Base-by-base conservation (phyloP, 92 coral and sea anemone genomes). In the Porites evermanni region DNA sequence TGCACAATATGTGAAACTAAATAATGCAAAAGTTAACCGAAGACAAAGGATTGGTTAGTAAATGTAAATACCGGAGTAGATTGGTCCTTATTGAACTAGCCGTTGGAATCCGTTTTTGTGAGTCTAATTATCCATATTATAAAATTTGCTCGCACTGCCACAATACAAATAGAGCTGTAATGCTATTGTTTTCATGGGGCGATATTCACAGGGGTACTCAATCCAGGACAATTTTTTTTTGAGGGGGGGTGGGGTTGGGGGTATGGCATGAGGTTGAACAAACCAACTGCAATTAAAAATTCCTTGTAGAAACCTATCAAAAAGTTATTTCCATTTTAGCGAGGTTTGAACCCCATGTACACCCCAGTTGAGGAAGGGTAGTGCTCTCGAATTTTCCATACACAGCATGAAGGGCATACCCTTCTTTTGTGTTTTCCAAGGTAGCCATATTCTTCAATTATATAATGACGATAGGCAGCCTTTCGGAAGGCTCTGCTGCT, bases 401-500 rank as follows among this genome's bases (percentile, higher is more conserved):
- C 74, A 70, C 74, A 70, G 74, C 51, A 70, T 7, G 74, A 70
- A 2, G 74, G 74, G 74, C 74, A 77, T 17, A 72, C 64, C n/a
- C 68, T 83, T 51, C 74, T 59, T 16, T 29, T 53, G 53, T 79
- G 71, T 44, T 74, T n/a, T 10, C 88, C 88, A 11, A 76, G 69
- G 69, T 85, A 85, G 24, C 82, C 77, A 76, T 76, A 38, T 56
- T 85, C 52, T 16, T 85, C 69, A 12, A 85, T 32, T 1, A 85
- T 54, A 26, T 20, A 85, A 8, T 85, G 88, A 9, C 82, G 44
- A 67, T 76, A 76, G 21, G 88, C 83, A 66, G 83, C 77, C 61
- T 85, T 85, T 1, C 82, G 10, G 53, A 85, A 85, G n/a, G 70
- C 69, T 38, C 58, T 76, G 12, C 76, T 85, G 23, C 88, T 76